Evolutionary conservation across 2,113 vertebrate species (phyloP).

Genomic region (Malurus melanocephalus): DNA sequence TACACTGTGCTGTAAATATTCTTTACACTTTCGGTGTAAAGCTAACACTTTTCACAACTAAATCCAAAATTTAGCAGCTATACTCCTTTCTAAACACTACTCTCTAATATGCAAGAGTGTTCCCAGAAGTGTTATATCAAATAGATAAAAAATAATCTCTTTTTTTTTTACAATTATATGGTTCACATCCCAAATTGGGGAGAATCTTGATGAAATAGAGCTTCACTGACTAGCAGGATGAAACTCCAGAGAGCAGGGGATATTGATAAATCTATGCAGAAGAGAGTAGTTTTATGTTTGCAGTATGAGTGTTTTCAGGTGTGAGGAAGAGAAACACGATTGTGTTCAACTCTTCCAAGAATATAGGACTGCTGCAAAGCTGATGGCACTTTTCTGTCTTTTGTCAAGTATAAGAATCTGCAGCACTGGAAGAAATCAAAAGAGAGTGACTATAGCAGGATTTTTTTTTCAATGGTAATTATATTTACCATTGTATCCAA

Average conservation of each 20-base stretch:
- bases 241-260: background rate
- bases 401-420: background rate
- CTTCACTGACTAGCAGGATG: background rate
- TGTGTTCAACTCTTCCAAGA: background rate
- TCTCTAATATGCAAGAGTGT: background rate
- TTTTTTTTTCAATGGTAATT: background rate
- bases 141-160: background rate
- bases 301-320: background rate
- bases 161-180: background rate
- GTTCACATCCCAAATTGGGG: background rate
- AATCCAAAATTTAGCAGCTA: background rate
- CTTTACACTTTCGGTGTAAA: background rate
- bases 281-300: rapidly evolving
- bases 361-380: background rate
- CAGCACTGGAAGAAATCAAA: background rate
- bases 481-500: background rate
- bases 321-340: background rate
- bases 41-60: background rate
- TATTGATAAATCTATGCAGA: background rate
- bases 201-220: background rate
- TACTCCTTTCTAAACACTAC: background rate
- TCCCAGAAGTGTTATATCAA: background rate
- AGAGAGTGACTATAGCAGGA: background rate
- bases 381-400: background rate
- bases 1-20: background rate